Evolutionary conservation across 2,113 vertebrate species (phyloP).

Genomic region (Butorides virescens): DNA sequence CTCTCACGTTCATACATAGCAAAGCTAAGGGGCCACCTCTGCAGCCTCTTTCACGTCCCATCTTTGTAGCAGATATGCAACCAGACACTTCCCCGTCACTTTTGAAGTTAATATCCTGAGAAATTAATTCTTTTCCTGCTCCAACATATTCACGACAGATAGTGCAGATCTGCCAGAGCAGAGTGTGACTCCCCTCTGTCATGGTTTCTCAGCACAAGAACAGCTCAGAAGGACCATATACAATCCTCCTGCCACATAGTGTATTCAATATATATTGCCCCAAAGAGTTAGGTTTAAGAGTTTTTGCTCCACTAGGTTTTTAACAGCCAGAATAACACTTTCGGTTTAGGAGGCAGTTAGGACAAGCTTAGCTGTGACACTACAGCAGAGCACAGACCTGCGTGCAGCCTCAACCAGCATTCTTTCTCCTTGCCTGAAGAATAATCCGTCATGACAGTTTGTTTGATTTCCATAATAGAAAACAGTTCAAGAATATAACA

Average conservation of each 20-base stretch:
- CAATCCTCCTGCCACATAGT: not conserved
- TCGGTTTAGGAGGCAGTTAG: not conserved
- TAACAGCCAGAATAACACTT: not conserved
- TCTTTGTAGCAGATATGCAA: not conserved
- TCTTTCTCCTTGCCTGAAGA: not conserved
- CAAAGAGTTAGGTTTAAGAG: not conserved
- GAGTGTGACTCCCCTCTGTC: not conserved
- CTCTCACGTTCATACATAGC: not conserved
- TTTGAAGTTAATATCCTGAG: not conserved
- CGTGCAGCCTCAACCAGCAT: not conserved
- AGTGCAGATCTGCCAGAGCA: not conserved
- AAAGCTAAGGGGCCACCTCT: not conserved
- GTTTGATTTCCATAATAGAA: slow-evolving; percentile 54
- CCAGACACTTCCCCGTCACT: not conserved
- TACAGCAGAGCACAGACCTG: not conserved
- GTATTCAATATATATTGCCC: not conserved
- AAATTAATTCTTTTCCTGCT: not conserved
- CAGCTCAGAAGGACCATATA: not conserved
- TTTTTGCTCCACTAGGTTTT: not conserved
- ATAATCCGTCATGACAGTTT: slow-evolving; percentile 14
- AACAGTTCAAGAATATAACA: slow-evolving; percentile 19
- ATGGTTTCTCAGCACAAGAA: not conserved
- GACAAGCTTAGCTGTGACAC: not conserved
- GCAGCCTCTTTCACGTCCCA: not conserved
- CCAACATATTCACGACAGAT: not conserved